Evolutionary conservation across 2,113 vertebrate species (phyloP).

Genomic region (Cryptomyrus ogoouensis): DNA sequence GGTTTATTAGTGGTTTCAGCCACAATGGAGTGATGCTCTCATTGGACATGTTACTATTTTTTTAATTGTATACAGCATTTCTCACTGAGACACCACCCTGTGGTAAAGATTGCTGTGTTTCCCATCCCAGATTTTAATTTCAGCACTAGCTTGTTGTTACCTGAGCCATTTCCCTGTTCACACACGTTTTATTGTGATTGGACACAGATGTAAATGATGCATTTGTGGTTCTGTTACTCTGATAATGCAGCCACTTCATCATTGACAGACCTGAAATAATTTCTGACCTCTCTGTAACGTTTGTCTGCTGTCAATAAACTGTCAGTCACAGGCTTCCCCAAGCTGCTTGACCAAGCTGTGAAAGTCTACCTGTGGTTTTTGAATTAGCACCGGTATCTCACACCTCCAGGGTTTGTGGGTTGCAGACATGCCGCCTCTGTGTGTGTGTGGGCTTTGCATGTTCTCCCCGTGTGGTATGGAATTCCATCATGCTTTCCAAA

Average conservation of each 20-base stretch:
- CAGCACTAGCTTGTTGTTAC: background rate
- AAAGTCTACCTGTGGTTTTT: background rate
- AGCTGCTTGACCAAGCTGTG: conserved; percentile 17
- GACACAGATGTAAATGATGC: background rate
- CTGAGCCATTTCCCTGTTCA: background rate
- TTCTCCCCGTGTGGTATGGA: background rate
- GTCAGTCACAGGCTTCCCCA: conserved; percentile 14
- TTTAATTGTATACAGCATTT: background rate
- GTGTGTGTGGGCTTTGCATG: background rate
- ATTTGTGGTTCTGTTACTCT: background rate
- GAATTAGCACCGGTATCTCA: background rate
- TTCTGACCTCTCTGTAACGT: conserved; percentile 19
- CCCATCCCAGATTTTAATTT: background rate
- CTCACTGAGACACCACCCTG: background rate
- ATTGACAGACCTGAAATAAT: background rate
- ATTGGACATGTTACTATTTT: background rate
- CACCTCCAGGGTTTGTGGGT: background rate
- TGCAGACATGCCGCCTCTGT: background rate
- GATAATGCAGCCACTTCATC: background rate
- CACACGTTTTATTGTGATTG: background rate
- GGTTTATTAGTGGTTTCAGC: background rate
- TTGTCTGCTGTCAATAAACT: conserved; percentile 33
- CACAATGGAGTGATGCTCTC: background rate
- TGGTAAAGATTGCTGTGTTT: background rate
- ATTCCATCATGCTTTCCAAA: background rate